Evolutionary conservation across 2,113 vertebrate species (phyloP), one percentile per base, ranked within the genome.

Genomic region (Podilymbus podiceps): DNA sequence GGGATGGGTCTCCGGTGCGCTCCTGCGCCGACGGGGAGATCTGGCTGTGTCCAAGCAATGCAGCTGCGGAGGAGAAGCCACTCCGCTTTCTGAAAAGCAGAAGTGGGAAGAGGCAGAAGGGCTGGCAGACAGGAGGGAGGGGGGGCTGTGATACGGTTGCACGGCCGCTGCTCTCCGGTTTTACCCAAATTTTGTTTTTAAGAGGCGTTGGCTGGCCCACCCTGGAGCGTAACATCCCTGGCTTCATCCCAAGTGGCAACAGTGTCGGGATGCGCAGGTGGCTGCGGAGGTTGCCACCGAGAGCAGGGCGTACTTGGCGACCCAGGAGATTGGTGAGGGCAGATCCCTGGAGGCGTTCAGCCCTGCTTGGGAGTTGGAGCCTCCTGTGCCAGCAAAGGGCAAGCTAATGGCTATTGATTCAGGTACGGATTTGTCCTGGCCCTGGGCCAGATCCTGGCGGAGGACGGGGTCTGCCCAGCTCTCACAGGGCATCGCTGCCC

Each of bases 131-230:
- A 1, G 19, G 55, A 4, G 15, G 9, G 44, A 15, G 15, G 8
- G 17, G 30, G 6, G 10, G 8, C 31, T 30, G 11, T 0, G 5
- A 2, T 33, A 14, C 0, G 5, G 25, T 55, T 31, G 25, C 0
- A 0, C 58, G 63, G 9, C 47, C 2, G 0, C 73, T 53, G 33
- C n/a, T 60, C 30, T 69, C 58, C 38, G 17, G 7, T 86, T 86
- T 72, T 38, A 53, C 73, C 50, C 16, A 3, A 0, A 5, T 3
- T 15, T 31, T 40, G 12, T 8, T 27, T 78, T 83, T 42, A 31
- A 62, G 60, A 79, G 40, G 28, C 0, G 3, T 30, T n/a, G 47
- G 18, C 49, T 72, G 47, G 28, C 68, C 38, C 15, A 4, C 33
- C 67, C 49, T 47, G 25, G 15, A 47, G 25, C 14, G 3, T 28